phyloP scores from a whole-genome alignment of 2,113 vertebrate species.

The Ammodytes dubius region DNA sequence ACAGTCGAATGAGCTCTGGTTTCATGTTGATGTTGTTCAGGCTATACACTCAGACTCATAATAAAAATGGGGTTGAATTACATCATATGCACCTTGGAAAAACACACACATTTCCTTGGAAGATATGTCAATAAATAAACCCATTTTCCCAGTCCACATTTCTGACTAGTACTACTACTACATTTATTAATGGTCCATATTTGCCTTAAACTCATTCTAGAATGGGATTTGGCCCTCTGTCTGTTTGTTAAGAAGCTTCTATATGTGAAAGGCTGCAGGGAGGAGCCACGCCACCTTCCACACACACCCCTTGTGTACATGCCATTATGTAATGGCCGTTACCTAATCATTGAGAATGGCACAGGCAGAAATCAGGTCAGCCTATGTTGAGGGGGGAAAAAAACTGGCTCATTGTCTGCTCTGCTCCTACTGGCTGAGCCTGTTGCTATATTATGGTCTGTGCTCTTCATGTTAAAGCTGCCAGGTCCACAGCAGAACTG shows the following conservation, averaged over 20 bases:
- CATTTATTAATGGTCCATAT: neutral
- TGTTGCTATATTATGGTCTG: slow-evolving; percentile 21
- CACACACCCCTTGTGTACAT: slow-evolving; percentile 65
- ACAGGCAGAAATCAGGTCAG: slow-evolving; percentile 77
- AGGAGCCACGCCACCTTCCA: slow-evolving; percentile 38
- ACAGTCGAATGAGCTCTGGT: neutral
- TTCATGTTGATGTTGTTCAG: neutral
- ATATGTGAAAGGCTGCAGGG: slow-evolving; percentile 39
- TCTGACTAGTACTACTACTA: neutral
- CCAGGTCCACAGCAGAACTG: neutral
- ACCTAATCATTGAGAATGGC: slow-evolving; percentile 78
- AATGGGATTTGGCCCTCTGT: neutral
- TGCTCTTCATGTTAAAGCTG: slow-evolving; percentile 44
- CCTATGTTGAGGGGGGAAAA: slow-evolving; percentile 31
- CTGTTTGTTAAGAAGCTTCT: neutral
- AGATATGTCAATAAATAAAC: no score
- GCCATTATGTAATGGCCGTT: slow-evolving; percentile 83
- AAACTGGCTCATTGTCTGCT: slow-evolving; percentile 36
- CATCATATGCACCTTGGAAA: no score
- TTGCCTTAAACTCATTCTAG: neutral
- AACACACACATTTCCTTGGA: neutral
- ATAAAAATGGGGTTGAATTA: no score
- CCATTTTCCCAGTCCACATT: no score
- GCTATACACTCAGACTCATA: neutral
- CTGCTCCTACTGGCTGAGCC: slow-evolving; percentile 38